These are phyloP conservation scores for Pollenia amentaria DNA, from an alignment of 2,888 invertebrate genomes.

Conservation along the genomic window DNA sequence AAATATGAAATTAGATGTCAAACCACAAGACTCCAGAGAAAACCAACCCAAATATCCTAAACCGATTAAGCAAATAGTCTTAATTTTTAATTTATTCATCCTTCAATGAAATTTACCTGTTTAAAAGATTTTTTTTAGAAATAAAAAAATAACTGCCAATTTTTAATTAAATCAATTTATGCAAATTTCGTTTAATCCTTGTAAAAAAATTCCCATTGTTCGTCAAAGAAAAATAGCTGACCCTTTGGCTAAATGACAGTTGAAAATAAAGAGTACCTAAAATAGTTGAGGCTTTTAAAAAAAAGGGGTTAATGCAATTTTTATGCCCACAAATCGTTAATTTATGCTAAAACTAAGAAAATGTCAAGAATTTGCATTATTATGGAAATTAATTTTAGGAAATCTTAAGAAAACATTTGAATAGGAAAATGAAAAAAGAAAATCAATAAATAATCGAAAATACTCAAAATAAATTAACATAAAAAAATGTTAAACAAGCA, in stretches of 20 bases:
- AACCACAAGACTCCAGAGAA: too few relatives aligned
- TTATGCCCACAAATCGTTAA: slow-evolving; percentile 50
- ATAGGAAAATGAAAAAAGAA: slow-evolving; percentile 6
- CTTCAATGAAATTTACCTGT: not conserved
- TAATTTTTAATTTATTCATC: not conserved
- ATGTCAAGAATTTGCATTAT: slow-evolving; percentile 63
- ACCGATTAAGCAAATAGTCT: not conserved
- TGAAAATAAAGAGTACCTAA: not conserved
- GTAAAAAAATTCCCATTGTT: not conserved
- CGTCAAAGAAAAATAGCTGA: not conserved
- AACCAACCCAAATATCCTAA: not conserved
- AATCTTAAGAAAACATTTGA: slow-evolving; percentile 38
- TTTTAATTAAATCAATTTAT: slow-evolving; percentile 19
- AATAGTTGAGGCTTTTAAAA: not conserved
- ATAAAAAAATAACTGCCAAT: slow-evolving; percentile 8
- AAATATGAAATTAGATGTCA: too few relatives aligned
- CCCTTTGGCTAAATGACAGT: slow-evolving; percentile 8
- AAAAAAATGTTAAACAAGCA: slow-evolving; percentile 16
- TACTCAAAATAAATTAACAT: slow-evolving; percentile 32
- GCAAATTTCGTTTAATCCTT: slow-evolving; percentile 19
- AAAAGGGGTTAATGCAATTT: slow-evolving; percentile 37
- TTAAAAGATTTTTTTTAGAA: not conserved
- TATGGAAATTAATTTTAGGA: slow-evolving; percentile 52
- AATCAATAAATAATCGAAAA: slow-evolving; percentile 59
- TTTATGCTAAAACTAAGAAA: slow-evolving; percentile 55